Conservation (phyloP, 2,113 vertebrate species). For the Pelmatolapia mariae region DNA sequence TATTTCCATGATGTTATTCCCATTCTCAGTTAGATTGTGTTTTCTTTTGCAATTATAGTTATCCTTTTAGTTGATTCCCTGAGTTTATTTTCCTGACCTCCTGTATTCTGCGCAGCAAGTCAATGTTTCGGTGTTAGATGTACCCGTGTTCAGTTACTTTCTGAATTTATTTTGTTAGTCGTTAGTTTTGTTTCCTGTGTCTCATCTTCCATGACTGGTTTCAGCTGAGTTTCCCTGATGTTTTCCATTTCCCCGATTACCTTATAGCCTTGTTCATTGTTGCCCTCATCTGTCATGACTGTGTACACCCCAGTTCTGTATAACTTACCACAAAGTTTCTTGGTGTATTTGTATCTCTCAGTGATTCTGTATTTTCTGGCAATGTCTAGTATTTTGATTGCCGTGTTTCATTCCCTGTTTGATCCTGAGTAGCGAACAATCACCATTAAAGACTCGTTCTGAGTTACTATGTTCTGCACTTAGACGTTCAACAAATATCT, state of each 20-base stretch:
- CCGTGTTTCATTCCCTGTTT: neutral
- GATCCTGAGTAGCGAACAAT: accelerated
- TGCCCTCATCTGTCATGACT: neutral
- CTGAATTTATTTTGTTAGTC: neutral
- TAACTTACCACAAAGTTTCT: neutral
- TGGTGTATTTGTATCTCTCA: neutral
- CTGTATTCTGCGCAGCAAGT: neutral
- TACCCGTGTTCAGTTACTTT: neutral
- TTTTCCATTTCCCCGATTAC: neutral
- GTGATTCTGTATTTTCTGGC: neutral
- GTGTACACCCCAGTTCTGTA: neutral
- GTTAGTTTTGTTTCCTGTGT: neutral
- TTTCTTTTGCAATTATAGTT: neutral
- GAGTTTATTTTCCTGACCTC: neutral
- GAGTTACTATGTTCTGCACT: neutral
- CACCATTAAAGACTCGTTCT: neutral
- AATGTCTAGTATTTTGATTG: neutral
- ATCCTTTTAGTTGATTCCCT: neutral
- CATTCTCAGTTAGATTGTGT: neutral
- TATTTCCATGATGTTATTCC: neutral
- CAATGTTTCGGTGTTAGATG: neutral
- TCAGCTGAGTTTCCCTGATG: neutral
- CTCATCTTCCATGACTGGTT: neutral
- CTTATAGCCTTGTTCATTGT: neutral
- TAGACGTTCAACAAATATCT: neutral